Conservation (phyloP, 2,888 invertebrate genomes). For the Formica aserva region DNA sequence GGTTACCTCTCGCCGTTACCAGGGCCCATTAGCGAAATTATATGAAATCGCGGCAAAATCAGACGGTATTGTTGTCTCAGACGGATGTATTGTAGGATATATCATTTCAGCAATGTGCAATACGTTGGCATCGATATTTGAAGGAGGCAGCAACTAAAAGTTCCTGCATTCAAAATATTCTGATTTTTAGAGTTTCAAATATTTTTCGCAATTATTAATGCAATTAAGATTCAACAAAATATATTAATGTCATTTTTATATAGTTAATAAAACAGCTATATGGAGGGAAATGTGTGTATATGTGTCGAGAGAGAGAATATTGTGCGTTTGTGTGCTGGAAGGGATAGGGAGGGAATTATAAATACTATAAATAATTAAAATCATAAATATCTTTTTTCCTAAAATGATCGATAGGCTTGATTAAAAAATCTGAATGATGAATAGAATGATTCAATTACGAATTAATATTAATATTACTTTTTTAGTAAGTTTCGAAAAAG, state of each 20-base stretch:
- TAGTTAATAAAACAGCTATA: background rate
- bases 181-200: background rate
- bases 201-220: background rate
- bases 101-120: background rate
- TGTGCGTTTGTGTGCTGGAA: background rate
- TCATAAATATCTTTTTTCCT: background rate
- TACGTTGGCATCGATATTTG: background rate
- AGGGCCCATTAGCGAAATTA: conserved; percentile 79
- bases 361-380: background rate
- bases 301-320: background rate
- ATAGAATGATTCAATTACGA: background rate
- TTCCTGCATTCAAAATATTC: background rate
- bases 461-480: conserved; percentile 15
- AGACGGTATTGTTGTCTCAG: conserved; percentile 50
- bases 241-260: background rate
- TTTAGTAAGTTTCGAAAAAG: background rate
- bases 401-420: background rate
- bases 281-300: background rate
- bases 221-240: background rate
- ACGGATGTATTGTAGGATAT: conserved; percentile 13
- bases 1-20: conserved; percentile 62
- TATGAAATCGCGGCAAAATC: conserved; percentile 73
- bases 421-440: background rate
- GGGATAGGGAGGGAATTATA: background rate
- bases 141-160: background rate